These are phyloP conservation scores for Bos javanicus DNA, from an alignment of 2,113 vertebrate species.

Conservation along the genomic window DNA sequence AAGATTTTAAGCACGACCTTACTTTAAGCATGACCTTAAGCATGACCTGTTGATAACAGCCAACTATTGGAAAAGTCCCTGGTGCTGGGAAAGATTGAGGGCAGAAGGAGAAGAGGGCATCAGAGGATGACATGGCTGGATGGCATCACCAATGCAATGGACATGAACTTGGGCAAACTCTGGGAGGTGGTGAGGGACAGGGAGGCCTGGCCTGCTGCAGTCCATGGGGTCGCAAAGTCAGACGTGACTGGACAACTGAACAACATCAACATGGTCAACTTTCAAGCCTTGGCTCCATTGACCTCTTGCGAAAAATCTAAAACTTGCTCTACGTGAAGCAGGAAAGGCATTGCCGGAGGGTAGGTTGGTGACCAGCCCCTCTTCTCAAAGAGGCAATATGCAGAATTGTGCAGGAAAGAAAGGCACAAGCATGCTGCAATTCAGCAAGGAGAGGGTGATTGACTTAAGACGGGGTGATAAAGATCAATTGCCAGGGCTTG, in stretches of 20 bases:
- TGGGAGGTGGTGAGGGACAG: neutral
- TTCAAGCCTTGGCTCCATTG: neutral
- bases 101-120: neutral
- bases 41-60: neutral
- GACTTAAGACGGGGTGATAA: constrained; percentile 91
- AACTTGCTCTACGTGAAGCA: constrained; percentile 38
- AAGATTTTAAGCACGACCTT: neutral
- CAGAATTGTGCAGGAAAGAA: constrained; percentile 63
- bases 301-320: neutral
- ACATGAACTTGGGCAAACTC: neutral
- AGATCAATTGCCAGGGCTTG: constrained; percentile 89
- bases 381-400: constrained; percentile 60
- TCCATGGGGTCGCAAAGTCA: neutral
- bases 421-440: constrained; percentile 69
- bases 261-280: neutral
- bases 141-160: neutral
- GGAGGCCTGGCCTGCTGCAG: neutral
- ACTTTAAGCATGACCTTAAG: neutral
- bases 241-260: neutral
- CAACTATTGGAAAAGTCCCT: neutral
- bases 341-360: neutral
- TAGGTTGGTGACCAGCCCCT: constrained; percentile 15
- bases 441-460: constrained; percentile 85
- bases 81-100: neutral
- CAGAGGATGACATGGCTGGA: neutral